Evolutionary conservation across 2,797 vertebrate genomes (phyloP).

Genomic region (Liparis tanakae): DNA sequence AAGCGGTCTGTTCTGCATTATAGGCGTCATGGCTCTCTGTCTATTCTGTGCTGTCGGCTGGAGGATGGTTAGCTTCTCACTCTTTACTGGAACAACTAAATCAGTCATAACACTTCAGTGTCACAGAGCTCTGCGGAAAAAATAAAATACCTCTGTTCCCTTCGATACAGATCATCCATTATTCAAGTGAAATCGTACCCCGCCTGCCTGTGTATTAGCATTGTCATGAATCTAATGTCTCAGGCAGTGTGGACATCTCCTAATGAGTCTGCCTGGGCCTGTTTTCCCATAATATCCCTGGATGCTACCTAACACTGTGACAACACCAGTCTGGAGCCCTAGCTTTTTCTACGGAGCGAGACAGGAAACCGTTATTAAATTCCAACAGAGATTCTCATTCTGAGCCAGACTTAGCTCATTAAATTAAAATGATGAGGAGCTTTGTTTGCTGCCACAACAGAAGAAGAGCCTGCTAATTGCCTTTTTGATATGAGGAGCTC

Average conservation of each 20-base stretch:
- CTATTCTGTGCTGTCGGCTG: conserved; percentile 29
- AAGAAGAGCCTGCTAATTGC: conserved; percentile 74
- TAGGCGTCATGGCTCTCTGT: conserved; percentile 11
- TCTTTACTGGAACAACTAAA: conserved; percentile 44
- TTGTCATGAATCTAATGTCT: conserved; percentile 60
- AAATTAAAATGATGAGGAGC: conserved; percentile 71
- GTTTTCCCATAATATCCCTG: conserved; percentile 72
- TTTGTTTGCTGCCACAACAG: conserved; percentile 79
- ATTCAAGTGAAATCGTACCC: conserved; percentile 59
- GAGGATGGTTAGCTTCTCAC: conserved; percentile 23
- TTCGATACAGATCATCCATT: conserved; percentile 54
- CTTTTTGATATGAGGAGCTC: conserved; percentile 71
- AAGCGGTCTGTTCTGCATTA: conserved; percentile 24
- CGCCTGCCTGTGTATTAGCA: conserved; percentile 41
- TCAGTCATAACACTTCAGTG: conserved; percentile 55
- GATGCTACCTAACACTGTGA: conserved; percentile 78
- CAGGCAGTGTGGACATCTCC: conserved; percentile 56
- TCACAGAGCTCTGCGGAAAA: conserved; percentile 13
- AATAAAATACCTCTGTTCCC: conserved; percentile 24
- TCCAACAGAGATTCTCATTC: conserved; percentile 73
- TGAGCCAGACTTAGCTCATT: conserved; percentile 69
- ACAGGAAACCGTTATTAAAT: conserved; percentile 77
- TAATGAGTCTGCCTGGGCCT: conserved; percentile 70
- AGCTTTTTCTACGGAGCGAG: conserved; percentile 45
- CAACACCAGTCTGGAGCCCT: conserved; percentile 72